Evolutionary conservation across 2,888 invertebrate species (phyloP), one percentile per base, ranked within the genome.

Genomic region (Tridacna crocea): DNA sequence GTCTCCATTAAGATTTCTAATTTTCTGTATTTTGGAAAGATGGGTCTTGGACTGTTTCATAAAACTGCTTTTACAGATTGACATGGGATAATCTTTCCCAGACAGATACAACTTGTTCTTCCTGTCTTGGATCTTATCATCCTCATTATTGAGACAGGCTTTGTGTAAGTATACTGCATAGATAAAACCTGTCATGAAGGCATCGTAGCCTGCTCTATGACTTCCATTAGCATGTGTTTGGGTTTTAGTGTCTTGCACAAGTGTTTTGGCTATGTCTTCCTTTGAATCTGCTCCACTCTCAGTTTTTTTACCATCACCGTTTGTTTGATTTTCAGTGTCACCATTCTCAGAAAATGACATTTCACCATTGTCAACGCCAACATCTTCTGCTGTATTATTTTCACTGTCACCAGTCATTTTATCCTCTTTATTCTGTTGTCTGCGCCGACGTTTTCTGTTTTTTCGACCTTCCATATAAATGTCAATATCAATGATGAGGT

Each of bases 161-260:
- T 90, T 85, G 15, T 88, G 77, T 8, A 92, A 51, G 76, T 91
- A 93, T 36, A 87, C 88, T 6, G 94, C 92, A 88, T 95, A 92
- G 55, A 92, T 90, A 82, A 92, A 94, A 6, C 94, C 95, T 19
- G 95, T 95, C 95, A 95, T 95, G 83, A 95, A 95, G 0, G 95
- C 94, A 90, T 95, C 95, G 89, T 93, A 94, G 0, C 95, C 95
- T 65, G 95, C 94, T 22, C 94, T 84, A 88, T 95, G 95, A 46
- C 93, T 92, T 10, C 92, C 91, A 74, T 87, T 88, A 19, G 82
- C 83, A 72, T 80, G 78, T 36, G 77, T 78, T 13, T 68, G 46
- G 22, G 46, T 22, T n/a, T 51, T 68, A 47, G 48, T 19, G 73
- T n/a, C 70, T 22, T 48, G 12, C 12, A 19, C 24, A 24, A 70